Conservation (phyloP, 2,797 vertebrate genomes). For the Phaenicophaeus curvirostris region DNA sequence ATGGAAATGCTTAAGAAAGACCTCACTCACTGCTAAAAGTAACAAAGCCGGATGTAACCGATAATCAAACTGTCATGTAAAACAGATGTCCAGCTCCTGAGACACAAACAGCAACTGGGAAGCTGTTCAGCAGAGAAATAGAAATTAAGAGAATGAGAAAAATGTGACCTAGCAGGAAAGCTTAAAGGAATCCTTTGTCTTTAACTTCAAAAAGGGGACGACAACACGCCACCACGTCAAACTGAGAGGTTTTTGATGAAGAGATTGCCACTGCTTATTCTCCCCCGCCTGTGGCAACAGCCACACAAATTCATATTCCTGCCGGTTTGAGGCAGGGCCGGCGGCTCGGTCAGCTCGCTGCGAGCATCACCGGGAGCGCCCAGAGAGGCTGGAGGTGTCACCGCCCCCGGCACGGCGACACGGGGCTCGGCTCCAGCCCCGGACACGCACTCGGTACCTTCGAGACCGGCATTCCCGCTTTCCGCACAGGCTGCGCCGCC, state of each 20-base stretch:
- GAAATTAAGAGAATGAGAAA: neutral
- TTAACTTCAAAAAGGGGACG: neutral
- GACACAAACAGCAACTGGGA: neutral
- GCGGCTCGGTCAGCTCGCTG: neutral
- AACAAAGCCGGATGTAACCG: neutral
- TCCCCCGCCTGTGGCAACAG: neutral
- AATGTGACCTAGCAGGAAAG: neutral
- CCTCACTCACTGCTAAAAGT: neutral
- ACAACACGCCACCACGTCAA: neutral
- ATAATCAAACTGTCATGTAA: neutral
- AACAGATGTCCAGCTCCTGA: neutral
- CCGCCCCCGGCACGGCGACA: neutral
- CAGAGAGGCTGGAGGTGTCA: neutral
- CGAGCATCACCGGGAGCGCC: fast-evolving
- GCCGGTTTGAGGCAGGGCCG: neutral
- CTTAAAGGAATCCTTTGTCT: neutral
- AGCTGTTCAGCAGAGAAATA: neutral
- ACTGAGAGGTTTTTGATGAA: neutral
- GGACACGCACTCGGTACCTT: neutral
- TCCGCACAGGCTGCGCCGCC: neutral
- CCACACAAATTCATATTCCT: neutral
- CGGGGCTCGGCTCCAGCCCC: fast-evolving
- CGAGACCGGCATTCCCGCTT: neutral
- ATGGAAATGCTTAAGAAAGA: neutral
- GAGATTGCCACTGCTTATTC: neutral